Evolutionary conservation across 64 coral and sea anemone genomes (phyloP).

Genomic region (Platygyra sinensis): DNA sequence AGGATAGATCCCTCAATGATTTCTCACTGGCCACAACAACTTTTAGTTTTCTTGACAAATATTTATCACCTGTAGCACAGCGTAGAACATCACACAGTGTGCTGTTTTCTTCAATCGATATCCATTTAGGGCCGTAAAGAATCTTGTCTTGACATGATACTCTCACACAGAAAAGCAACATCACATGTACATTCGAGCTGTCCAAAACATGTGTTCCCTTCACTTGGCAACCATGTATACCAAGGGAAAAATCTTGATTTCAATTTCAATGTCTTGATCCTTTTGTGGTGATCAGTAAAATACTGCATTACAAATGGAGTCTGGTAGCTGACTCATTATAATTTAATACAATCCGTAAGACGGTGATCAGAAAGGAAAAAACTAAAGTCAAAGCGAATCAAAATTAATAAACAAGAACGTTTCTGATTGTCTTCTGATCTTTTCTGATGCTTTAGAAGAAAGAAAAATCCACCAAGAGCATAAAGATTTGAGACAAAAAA

Average conservation of each 20-base stretch:
- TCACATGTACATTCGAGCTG: conserved; percentile 36
- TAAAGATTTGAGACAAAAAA: not conserved
- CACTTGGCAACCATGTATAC: conserved; percentile 40
- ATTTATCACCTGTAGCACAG: conserved; percentile 75
- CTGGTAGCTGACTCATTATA: conserved; percentile 66
- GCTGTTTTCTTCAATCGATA: conserved; percentile 72
- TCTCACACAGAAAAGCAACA: conserved; percentile 89
- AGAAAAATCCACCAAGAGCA: not conserved
- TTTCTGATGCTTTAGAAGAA: not conserved
- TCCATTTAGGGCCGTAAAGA: conserved; percentile 86
- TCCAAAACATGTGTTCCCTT: conserved; percentile 8
- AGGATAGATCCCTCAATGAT: conserved; percentile 61
- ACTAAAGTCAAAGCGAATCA: conserved; percentile 14
- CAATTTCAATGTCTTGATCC: conserved; percentile 33
- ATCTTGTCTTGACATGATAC: conserved; percentile 64
- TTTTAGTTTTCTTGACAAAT: conserved; percentile 68
- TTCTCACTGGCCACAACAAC: conserved; percentile 89
- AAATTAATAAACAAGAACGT: conserved; percentile 30
- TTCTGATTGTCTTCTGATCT: not conserved
- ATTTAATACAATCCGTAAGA: conserved; percentile 58
- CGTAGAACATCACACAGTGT: conserved; percentile 82
- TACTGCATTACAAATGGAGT: conserved; percentile 51
- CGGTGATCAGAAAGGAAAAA: conserved; percentile 38
- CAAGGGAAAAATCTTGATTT: conserved; percentile 31
- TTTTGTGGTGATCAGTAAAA: conserved; percentile 31